Base-by-base conservation (phyloP, 1,140 invertebrate genomes). In the Caenorhabditis briggsae region DNA sequence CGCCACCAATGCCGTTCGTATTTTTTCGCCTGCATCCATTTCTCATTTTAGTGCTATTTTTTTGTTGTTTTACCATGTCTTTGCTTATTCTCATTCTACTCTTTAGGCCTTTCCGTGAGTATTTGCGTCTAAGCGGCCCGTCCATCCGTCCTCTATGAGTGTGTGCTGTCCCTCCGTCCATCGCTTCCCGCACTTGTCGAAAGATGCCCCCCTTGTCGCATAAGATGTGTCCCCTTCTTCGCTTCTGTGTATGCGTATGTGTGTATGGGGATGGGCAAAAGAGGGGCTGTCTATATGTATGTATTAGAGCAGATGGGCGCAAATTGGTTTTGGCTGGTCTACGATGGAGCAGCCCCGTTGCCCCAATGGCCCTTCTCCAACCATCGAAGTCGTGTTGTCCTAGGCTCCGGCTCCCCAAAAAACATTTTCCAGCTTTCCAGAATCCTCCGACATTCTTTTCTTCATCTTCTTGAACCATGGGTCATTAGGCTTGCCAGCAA, bases 231-330 rank as follows among this genome's bases (percentile, higher is more conserved):
- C 70, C 70, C 70, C 70, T 46, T 78, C 70, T 53, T 78, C 70
- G 70, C 70, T 78, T 78, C 70, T 78, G 70, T 78, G 70, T 78
- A 78, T 78, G 70, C 70, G 70, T 78, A 78, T 78, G 70, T 78
- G 70, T 78, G 70, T 78, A 78, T 78, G 70, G 70, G 70, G 70
- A 78, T 78, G 70, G 70, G 70, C 70, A 78, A 53, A 78, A 50
- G 41, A 33, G 70, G 46, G 43, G 70, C 46, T 50, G 70, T 78
- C 70, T 78, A 78, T 78, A 78, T 78, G 70, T 78, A 78, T 78
- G 70, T 78, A 78, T 78, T 78, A 78, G 70, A 78, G 70, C 70
- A 78, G 70, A 78, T 78, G 70, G 70, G 70, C 70, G 70, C 70
- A 78, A 78, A 78, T 78, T 78, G 70, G 70, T 78, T 78, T 78